Conservation (phyloP, 2,797 vertebrate genomes). For the Danio aesculapii region DNA sequence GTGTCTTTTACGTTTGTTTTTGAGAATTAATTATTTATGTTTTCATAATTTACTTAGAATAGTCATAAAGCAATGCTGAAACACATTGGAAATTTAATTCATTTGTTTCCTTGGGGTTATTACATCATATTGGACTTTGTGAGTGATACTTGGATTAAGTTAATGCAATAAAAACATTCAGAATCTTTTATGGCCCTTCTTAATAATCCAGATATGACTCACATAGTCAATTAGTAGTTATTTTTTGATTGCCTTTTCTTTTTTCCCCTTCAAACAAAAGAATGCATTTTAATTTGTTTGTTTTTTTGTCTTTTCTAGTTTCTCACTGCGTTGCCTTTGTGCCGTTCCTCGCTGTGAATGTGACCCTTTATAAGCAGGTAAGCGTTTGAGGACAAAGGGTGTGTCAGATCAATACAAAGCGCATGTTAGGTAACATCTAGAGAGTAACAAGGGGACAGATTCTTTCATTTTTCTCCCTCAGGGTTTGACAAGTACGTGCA, state of each 20-base stretch:
- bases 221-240: neutral
- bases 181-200: neutral
- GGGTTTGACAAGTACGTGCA: conserved; percentile 40
- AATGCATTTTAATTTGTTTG: neutral
- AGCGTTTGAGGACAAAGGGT: conserved; percentile 22
- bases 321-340: neutral
- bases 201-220: neutral
- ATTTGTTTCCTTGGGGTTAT: neutral
- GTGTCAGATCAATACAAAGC: conserved; percentile 14
- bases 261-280: neutral
- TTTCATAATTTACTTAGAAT: neutral
- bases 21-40: conserved; percentile 25
- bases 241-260: neutral
- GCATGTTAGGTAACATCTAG: conserved; percentile 24
- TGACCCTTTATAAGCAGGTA: neutral
- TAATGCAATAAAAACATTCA: neutral
- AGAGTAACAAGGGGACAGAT: conserved; percentile 7
- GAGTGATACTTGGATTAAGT: neutral
- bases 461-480: neutral
- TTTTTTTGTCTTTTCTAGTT: conserved; percentile 9
- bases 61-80: neutral
- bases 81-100: neutral
- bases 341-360: neutral
- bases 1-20: neutral
- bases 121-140: neutral